Evolutionary conservation across 2,888 invertebrate genomes (phyloP).

Genomic region (Chrysomela aeneicollis): DNA sequence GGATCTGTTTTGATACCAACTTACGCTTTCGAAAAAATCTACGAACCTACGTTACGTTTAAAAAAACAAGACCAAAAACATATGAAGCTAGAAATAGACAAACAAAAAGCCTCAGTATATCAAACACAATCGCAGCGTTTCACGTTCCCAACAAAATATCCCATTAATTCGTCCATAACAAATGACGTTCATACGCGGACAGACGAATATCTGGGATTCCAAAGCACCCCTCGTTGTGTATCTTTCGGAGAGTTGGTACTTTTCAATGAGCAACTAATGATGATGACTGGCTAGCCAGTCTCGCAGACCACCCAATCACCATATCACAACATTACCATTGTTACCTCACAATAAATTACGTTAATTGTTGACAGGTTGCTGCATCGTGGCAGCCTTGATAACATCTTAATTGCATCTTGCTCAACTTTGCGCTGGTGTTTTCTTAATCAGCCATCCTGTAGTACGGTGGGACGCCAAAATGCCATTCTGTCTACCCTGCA

Average conservation of each 20-base stretch:
- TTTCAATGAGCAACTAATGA: conserved; percentile 62
- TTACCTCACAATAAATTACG: conserved; percentile 63
- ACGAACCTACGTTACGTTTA: no score
- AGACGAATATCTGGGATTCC: conserved; percentile 42
- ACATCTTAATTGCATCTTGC: conserved; percentile 62
- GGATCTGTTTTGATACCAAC: no score
- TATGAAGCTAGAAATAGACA: no score
- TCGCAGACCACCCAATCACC: conserved; percentile 61
- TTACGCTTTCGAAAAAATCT: no score
- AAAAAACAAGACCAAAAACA: no score
- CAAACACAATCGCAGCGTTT: background rate
- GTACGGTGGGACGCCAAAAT: background rate
- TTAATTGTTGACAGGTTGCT: conserved; percentile 63
- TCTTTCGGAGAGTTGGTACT: conserved; percentile 43
- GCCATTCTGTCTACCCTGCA: background rate
- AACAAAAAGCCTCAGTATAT: no score
- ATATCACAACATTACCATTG: conserved; percentile 62
- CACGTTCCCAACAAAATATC: conserved; percentile 37
- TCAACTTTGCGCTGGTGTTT: conserved; percentile 60
- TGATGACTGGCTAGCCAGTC: conserved; percentile 55
- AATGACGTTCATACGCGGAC: conserved; percentile 42
- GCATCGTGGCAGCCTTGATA: conserved; percentile 60
- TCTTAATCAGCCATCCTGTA: conserved; percentile 54
- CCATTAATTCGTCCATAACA: conserved; percentile 41
- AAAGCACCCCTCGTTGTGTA: conserved; percentile 36